Conservation (phyloP, 2,797 vertebrate species). For the Melanotaenia boesemani region DNA sequence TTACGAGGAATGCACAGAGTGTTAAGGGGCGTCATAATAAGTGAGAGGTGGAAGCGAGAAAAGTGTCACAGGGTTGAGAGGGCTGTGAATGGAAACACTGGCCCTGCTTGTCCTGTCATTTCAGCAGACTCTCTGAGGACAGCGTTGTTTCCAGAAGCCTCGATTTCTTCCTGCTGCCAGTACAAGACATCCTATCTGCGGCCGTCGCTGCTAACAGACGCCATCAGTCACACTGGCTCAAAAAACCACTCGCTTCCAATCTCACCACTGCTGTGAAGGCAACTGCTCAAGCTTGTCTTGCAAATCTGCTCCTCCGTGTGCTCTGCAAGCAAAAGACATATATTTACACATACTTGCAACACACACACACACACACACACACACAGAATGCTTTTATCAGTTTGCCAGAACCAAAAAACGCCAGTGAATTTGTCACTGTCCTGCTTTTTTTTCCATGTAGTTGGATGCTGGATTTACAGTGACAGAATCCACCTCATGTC, state of each 20-base stretch:
- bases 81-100: slow-evolving; percentile 69
- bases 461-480: slow-evolving; percentile 59
- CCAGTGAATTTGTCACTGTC: slow-evolving; percentile 56
- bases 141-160: slow-evolving; percentile 59
- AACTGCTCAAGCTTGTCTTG: slow-evolving; percentile 79
- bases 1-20: slow-evolving; percentile 45
- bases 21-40: slow-evolving; percentile 65
- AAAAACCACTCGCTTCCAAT: slow-evolving; percentile 73
- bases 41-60: slow-evolving; percentile 56
- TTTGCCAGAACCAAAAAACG: slow-evolving; percentile 58
- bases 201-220: slow-evolving; percentile 71
- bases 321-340: slow-evolving; percentile 69
- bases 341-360: slow-evolving; percentile 68
- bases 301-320: slow-evolving; percentile 80
- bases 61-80: slow-evolving; percentile 61
- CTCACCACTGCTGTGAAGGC: slow-evolving; percentile 81
- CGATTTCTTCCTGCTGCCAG: slow-evolving; percentile 48
- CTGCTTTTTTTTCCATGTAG: slow-evolving; percentile 55
- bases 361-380: slow-evolving; percentile 25
- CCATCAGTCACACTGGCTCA: slow-evolving; percentile 79
- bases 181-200: slow-evolving; percentile 71
- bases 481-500: slow-evolving; percentile 69
- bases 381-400: slow-evolving; percentile 36
- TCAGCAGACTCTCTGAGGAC: slow-evolving; percentile 50
- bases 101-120: slow-evolving; percentile 65